phyloP scores from a whole-genome alignment of 2,797 vertebrate species.

The Coranthus polyacanthus region DNA sequence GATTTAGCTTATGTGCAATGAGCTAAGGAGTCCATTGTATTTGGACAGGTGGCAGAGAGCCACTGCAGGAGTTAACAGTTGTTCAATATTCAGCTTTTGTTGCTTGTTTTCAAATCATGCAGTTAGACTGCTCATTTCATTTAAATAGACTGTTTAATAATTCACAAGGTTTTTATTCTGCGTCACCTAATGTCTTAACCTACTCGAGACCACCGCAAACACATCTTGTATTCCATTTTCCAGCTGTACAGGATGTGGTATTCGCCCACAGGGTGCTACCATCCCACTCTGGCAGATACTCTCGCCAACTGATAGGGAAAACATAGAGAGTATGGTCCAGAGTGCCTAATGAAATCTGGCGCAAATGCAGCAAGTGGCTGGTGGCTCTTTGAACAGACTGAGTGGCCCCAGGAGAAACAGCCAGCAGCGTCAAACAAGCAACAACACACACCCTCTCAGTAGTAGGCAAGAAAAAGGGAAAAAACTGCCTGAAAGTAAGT shows the following conservation, averaged over 20 bases:
- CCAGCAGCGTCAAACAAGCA: constrained; percentile 36
- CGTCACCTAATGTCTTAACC: constrained; percentile 21
- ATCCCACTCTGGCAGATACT: constrained; percentile 47
- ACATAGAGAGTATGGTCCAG: constrained; percentile 51
- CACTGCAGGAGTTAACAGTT: constrained; percentile 41
- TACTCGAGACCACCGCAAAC: constrained; percentile 17
- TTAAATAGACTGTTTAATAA: constrained; percentile 59
- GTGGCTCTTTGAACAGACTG: constrained; percentile 59
- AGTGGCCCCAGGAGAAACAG: constrained; percentile 57
- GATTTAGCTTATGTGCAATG: constrained; percentile 17
- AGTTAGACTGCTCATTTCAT: constrained; percentile 43
- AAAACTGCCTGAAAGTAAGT: constrained; percentile 26
- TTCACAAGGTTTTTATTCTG: constrained; percentile 36
- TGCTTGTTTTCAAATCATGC: constrained; percentile 41
- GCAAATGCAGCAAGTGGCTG: constrained; percentile 67
- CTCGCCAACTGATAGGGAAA: constrained; percentile 58
- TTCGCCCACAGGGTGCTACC: constrained; percentile 40
- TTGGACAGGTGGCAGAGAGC: no score
- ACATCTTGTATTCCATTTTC: constrained; percentile 24
- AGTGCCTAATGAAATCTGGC: constrained; percentile 75
- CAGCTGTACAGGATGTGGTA: constrained; percentile 38
- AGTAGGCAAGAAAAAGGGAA: background rate
- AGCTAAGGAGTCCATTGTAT: constrained; percentile 17
- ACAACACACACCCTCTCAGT: constrained; percentile 29
- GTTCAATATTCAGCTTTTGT: constrained; percentile 10